Conservation (phyloP, 2,113 vertebrate genomes). For the Uropsilus gracilis region DNA sequence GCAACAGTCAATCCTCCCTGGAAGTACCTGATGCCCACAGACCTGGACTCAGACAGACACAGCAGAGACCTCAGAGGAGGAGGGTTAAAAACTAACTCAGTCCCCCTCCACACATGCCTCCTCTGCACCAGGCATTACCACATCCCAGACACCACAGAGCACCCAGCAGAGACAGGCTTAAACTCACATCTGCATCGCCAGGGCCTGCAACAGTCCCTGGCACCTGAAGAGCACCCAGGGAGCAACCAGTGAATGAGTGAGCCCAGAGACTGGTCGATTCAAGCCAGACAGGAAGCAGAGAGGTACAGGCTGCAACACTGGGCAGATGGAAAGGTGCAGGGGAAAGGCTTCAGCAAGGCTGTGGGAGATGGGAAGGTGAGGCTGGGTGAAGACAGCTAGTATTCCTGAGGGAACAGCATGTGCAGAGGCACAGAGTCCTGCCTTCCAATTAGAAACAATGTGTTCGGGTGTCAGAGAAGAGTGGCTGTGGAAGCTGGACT, state of each 20-base stretch:
- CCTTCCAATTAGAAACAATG: not conserved
- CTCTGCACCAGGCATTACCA: not conserved
- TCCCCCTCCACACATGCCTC: no score
- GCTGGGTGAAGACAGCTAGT: not conserved
- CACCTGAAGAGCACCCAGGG: no score
- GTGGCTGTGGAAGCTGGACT: fast-evolving
- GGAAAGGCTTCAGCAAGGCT: no score
- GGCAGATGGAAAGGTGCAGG: not conserved
- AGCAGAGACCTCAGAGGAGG: no score
- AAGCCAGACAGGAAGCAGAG: fast-evolving
- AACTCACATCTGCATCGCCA: not conserved
- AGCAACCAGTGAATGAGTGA: no score
- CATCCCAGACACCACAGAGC: not conserved
- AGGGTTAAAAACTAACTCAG: no score
- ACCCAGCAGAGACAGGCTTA: no score
- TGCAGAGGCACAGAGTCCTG: not conserved
- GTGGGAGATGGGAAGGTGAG: fast-evolving
- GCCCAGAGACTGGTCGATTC: no score
- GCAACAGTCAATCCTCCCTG: no score
- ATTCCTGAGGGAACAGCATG: not conserved
- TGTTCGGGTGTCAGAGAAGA: not conserved
- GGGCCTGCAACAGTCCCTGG: not conserved
- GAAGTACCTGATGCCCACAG: no score
- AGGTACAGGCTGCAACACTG: not conserved
- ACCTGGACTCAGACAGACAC: no score